A percentile compares a stretch with the other conserved stretches of the same genome.
phyloP scores from a whole-genome alignment of 1,140 invertebrate genomes.

The Listronotus bonariensis region DNA sequence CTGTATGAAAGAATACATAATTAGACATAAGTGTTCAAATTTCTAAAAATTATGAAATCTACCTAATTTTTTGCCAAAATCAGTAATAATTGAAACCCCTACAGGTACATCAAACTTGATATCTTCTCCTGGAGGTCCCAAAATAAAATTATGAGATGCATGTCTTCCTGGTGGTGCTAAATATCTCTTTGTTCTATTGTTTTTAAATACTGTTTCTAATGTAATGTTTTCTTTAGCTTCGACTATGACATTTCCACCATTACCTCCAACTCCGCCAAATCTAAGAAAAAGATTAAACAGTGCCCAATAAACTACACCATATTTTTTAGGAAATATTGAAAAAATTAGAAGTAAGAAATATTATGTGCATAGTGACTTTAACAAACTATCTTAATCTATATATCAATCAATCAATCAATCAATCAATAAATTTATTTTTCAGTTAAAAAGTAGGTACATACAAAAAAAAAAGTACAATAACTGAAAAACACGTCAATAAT shows the following conservation, averaged over 20 bases:
- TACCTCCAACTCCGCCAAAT: conserved; percentile 83
- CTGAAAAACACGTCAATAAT: too few species aligned
- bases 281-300: conserved; percentile 59
- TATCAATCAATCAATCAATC: too few species aligned
- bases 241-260: conserved; percentile 81
- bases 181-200: conserved; percentile 64
- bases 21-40: neutral
- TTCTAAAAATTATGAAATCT: conserved; percentile 24
- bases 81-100: conserved; percentile 75
- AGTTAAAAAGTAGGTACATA: too few species aligned
- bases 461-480: too few species aligned
- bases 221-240: conserved; percentile 67
- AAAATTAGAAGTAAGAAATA: too few species aligned
- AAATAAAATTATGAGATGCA: conserved; percentile 72
- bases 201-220: conserved; percentile 62
- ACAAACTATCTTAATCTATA: too few species aligned
- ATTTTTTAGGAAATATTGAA: too few species aligned
- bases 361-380: too few species aligned
- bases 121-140: conserved; percentile 74
- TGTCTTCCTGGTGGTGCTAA: conserved; percentile 69
- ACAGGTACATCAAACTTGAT: conserved; percentile 74
- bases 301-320: too few species aligned
- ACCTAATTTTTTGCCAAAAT: conserved; percentile 66
- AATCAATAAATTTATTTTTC: too few species aligned
- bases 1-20: conserved; percentile 55